These are phyloP conservation scores for Graptemys geographica DNA, from an alignment of 2,797 vertebrate genomes.

Conservation along the genomic window DNA sequence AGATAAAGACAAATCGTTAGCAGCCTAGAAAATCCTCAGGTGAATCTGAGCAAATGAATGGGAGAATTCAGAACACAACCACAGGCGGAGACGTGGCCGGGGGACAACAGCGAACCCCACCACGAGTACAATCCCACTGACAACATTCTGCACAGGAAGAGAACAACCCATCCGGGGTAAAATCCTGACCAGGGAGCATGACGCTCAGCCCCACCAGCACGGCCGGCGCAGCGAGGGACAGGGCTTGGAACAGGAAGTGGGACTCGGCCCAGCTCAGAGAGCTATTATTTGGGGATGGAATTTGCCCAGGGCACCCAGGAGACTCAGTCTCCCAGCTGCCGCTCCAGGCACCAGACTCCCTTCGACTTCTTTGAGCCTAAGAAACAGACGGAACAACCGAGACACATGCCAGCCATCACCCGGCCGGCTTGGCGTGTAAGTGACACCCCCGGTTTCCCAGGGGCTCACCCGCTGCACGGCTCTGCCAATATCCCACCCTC, in stretches of 20 bases:
- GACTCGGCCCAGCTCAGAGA: no score
- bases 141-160: no score
- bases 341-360: not conserved
- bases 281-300: no score
- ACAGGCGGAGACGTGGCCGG: no score
- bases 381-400: no score
- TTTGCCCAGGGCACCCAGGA: not conserved
- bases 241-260: no score
- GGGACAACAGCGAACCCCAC: no score
- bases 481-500: not conserved
- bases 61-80: not conserved
- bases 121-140: not conserved
- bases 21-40: not conserved
- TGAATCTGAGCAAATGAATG: no score
- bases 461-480: not conserved
- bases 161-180: not conserved
- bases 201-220: not conserved
- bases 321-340: not conserved
- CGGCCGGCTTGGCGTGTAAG: not conserved
- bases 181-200: no score
- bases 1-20: not conserved
- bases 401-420: not conserved
- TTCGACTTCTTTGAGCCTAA: not conserved
- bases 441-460: not conserved
- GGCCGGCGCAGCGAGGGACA: rapidly evolving